Base-by-base conservation (phyloP, 2,888 invertebrate species). In the Diloba caeruleocephala region DNA sequence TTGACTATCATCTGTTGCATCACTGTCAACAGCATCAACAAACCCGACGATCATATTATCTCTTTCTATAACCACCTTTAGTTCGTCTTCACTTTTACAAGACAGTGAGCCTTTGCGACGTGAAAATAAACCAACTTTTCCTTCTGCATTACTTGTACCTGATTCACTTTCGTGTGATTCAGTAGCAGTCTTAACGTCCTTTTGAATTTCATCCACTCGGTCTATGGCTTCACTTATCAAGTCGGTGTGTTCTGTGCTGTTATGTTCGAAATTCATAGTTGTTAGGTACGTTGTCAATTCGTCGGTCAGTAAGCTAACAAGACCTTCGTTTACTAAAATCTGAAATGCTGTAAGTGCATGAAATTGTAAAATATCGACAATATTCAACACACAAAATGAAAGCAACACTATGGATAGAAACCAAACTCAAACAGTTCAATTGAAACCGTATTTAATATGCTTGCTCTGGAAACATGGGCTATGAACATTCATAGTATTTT, bases 1-100 rank as follows among this genome's bases (percentile, higher is more conserved):
- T 44, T 78, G 79, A 49, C 87, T 88, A n/a, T 89, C 87, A 9
- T 92, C 92, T 2, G 86, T 82, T 0, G 79, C 84, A 25, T 92
- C 92, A 46, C 89, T 92, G 21, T 90, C 89, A 2, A 87, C 75
- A 2, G 89, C 85, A 55, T 92, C 93, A 28, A 88, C 79, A 62
- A 93, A 92, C 2, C 91, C 91, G 17, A 92, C 89, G 14, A 92
- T 86, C 92, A 92, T 92, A 66, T 92, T 93, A 63, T 93, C 93
- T 54, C 92, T 88, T 78, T 93, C 92, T 68, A 93, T 92, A 2
- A 90, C 86, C 13, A 93, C 88, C 63, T 88, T 90, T 36, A 89
- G 69, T 50, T 89, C 90, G 67, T 92, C 92, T 48, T 86, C 86
- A 39, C 81, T 85, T 48, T 80, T 83, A 25, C 79, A 70, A 1